Evolutionary conservation across 2,888 invertebrate species (phyloP).

Genomic region (Germaria angustata): DNA sequence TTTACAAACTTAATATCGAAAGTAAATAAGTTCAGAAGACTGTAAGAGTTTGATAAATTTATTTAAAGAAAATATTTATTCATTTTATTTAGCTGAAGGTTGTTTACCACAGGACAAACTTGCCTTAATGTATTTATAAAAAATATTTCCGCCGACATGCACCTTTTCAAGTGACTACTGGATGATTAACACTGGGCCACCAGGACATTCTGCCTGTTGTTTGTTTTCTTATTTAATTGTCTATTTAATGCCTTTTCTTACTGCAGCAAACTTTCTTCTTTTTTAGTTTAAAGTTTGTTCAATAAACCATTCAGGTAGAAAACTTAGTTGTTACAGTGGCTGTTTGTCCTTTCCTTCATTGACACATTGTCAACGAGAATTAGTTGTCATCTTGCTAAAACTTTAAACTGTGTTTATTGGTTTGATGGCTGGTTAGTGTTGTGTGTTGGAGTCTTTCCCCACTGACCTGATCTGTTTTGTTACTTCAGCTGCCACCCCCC

Average conservation of each 20-base stretch:
- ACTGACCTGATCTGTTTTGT: background rate
- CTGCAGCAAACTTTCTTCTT: no score
- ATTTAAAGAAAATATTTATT: no score
- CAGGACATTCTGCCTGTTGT: no score
- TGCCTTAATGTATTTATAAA: no score
- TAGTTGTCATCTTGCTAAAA: conserved; percentile 43
- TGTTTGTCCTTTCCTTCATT: conserved; percentile 12
- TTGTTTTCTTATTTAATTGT: background rate
- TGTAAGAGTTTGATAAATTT: no score
- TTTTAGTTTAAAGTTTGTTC: background rate
- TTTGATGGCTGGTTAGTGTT: background rate
- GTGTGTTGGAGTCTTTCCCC: background rate
- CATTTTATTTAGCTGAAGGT: no score
- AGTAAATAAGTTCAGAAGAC: no score
- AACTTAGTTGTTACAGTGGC: background rate
- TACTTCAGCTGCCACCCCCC: background rate
- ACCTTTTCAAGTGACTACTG: no score
- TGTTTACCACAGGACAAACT: no score
- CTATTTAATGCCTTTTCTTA: background rate
- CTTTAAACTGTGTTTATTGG: conserved; percentile 29
- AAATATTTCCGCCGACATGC: no score
- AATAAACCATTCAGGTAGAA: conserved; percentile 15
- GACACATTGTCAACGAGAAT: conserved; percentile 42
- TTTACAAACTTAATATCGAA: no score
- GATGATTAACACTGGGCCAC: no score